Conservation (phyloP, 2,888 invertebrate genomes). For the Eubasilissa splendida region DNA sequence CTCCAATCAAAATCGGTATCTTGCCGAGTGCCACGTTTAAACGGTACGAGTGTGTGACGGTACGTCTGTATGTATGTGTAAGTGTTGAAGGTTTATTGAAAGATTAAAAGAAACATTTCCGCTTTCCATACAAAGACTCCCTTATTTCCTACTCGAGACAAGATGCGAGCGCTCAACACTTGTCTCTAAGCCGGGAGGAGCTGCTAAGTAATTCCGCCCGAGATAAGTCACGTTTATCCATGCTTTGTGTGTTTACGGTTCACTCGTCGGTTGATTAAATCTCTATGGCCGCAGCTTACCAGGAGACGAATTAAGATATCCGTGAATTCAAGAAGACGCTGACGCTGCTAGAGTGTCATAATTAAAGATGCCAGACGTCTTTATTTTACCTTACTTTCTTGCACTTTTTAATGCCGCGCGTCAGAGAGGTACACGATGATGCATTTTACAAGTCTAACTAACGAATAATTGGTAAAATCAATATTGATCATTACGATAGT, state of each 20-base stretch:
- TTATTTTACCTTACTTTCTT: too few relatives aligned
- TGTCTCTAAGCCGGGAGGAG: neutral
- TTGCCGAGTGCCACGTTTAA: too few relatives aligned
- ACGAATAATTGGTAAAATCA: too few relatives aligned
- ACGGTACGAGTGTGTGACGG: too few relatives aligned
- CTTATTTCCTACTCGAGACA: neutral
- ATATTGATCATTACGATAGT: too few relatives aligned
- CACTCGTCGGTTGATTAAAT: constrained; percentile 31
- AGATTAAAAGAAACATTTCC: neutral
- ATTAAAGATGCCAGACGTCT: too few relatives aligned
- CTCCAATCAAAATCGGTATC: too few relatives aligned
- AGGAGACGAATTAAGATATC: neutral
- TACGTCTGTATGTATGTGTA: too few relatives aligned
- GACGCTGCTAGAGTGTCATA: neutral
- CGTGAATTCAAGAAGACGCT: neutral
- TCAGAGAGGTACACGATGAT: too few relatives aligned
- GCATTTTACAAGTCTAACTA: too few relatives aligned
- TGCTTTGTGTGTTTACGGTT: constrained; percentile 34
- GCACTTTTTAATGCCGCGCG: too few relatives aligned
- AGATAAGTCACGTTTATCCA: constrained; percentile 20
- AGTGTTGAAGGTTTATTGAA: too few relatives aligned
- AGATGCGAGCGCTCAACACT: neutral
- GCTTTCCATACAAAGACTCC: neutral
- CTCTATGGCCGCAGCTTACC: constrained; percentile 7
- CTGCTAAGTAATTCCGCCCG: neutral